Evolutionary conservation across 2,888 invertebrate species (phyloP).

Genomic region (Stegophylla sp.): DNA sequence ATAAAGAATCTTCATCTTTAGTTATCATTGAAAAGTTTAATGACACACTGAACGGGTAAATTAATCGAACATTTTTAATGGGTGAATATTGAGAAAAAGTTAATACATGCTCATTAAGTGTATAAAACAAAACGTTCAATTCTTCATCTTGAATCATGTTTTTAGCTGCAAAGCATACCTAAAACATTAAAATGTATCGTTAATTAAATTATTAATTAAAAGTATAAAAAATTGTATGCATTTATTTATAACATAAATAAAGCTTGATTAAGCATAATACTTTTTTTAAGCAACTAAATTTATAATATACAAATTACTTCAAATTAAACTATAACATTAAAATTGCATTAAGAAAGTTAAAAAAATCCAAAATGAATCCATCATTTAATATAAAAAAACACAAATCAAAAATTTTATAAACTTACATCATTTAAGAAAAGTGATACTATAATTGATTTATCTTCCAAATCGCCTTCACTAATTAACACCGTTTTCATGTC

Average conservation of each 20-base stretch:
- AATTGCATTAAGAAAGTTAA: too few relatives aligned
- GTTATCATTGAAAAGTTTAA: conserved; percentile 20
- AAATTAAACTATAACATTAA: too few relatives aligned
- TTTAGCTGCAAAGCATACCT: too few relatives aligned
- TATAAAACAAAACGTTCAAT: neutral
- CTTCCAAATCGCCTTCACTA: neutral
- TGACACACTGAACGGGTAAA: conserved; percentile 23
- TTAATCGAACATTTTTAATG: neutral
- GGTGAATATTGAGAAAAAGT: neutral
- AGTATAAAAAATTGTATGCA: neutral
- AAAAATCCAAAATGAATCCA: neutral
- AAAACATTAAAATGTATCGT: neutral
- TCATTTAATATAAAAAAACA: neutral
- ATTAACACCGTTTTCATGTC: neutral
- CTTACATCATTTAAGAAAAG: conserved; percentile 15
- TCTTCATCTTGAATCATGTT: neutral
- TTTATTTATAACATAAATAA: too few relatives aligned
- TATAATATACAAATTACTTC: too few relatives aligned
- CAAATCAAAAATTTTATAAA: neutral
- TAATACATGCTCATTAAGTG: conserved; percentile 4
- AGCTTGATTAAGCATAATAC: too few relatives aligned
- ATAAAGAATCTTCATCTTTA: conserved; percentile 23
- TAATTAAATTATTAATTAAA: neutral
- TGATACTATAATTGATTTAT: conserved; percentile 15
- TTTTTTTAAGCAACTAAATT: too few relatives aligned